These are phyloP conservation scores for Monodelphis domestica DNA, from an alignment of 2,797 vertebrate genomes.

Conservation along the genomic window DNA sequence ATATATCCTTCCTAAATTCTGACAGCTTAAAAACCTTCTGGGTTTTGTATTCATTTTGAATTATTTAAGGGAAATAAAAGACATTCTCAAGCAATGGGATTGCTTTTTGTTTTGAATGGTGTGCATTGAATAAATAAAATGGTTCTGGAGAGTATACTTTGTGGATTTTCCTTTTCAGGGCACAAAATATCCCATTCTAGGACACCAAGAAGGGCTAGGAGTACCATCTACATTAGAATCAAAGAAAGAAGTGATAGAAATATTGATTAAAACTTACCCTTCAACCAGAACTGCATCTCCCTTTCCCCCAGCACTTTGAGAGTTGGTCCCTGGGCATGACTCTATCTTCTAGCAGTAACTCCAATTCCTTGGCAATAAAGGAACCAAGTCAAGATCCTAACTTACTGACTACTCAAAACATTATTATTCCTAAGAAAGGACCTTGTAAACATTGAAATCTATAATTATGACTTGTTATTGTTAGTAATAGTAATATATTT, in stretches of 20 bases:
- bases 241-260: neutral
- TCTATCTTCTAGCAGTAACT: neutral
- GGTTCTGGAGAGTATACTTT: neutral
- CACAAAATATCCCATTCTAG: constrained; percentile 4
- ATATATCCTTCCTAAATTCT: constrained; percentile 48
- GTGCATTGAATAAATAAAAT: constrained; percentile 47
- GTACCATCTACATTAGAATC: neutral
- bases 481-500: neutral
- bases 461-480: neutral
- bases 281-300: neutral
- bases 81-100: constrained; percentile 14
- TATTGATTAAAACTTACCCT: constrained; percentile 8
- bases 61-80: constrained; percentile 41
- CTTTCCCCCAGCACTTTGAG: neutral
- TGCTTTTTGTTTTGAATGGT: constrained; percentile 39
- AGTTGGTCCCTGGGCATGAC: neutral
- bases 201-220: constrained; percentile 9
- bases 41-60: constrained; percentile 37
- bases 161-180: constrained; percentile 10
- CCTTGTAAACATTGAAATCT: neutral
- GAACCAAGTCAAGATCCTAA: neutral
- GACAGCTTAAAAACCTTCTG: constrained; percentile 40
- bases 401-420: neutral
- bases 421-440: neutral
- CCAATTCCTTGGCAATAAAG: neutral